Percentiles rank a stretch among this genome's conserved stretches.
Evolutionary conservation across 2,113 vertebrate species (phyloP).

Genomic region (Naja naja): DNA sequence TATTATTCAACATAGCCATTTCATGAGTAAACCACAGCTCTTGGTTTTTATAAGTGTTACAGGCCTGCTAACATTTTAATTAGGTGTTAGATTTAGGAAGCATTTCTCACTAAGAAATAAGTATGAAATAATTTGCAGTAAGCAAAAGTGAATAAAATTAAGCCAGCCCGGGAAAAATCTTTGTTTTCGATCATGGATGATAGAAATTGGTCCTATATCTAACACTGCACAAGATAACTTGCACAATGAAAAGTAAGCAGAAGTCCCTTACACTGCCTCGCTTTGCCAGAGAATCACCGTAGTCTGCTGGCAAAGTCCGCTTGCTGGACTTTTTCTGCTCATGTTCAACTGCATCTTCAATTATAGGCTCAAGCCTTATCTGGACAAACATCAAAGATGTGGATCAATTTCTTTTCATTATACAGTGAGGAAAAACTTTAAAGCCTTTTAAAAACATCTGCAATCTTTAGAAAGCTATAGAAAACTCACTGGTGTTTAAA

Average conservation of each 20-base stretch:
- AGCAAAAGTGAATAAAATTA: conserved; percentile 63
- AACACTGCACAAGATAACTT: conserved; percentile 79
- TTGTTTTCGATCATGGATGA: conserved; percentile 52
- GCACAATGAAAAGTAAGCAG: conserved; percentile 79
- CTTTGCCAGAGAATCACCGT: conserved; percentile 98
- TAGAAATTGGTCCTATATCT: conserved; percentile 78
- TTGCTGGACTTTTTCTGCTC: conserved; percentile 99
- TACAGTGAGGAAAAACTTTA: conserved; percentile 73
- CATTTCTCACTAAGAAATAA: conserved; percentile 72
- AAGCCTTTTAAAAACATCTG: conserved; percentile 60
- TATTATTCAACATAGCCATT: conserved; percentile 40
- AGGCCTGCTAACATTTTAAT: conserved; percentile 57
- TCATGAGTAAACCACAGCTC: conserved; percentile 32
- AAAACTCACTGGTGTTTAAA: conserved; percentile 57
- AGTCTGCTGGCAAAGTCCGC: conserved; percentile 98
- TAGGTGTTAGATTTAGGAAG: conserved; percentile 85
- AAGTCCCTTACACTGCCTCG: conserved; percentile 96
- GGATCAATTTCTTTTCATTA: conserved; percentile 83
- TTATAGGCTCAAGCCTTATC: conserved; percentile 98
- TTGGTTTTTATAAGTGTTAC: conserved; percentile 42
- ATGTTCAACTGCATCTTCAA: conserved; percentile 95
- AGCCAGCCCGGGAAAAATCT: conserved; percentile 56
- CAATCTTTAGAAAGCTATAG: conserved; percentile 49
- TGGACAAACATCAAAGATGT: conserved; percentile 85
- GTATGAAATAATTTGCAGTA: conserved; percentile 63